These are phyloP conservation scores for Elaphurus davidianus DNA, from an alignment of 2,113 vertebrate genomes.

Conservation along the genomic window DNA sequence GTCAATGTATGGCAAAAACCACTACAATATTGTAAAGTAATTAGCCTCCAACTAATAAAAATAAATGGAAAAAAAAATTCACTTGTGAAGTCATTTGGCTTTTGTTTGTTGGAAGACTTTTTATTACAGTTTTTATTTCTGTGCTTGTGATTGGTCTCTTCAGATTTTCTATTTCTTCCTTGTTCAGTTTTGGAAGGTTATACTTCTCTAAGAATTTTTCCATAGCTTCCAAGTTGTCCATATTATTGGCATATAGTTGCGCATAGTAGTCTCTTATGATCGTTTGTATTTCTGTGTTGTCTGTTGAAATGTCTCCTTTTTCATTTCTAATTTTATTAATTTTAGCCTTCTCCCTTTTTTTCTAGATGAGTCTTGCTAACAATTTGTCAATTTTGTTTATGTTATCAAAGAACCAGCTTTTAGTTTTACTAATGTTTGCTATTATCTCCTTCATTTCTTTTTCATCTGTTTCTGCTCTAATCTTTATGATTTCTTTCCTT, in stretches of 20 bases:
- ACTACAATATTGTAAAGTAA: no score
- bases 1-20: no score
- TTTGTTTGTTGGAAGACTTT: not conserved
- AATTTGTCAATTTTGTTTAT: not conserved
- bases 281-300: fast-evolving
- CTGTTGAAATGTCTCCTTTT: not conserved
- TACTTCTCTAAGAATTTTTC: not conserved
- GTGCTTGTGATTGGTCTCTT: not conserved
- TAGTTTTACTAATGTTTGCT: not conserved
- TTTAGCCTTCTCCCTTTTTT: not conserved
- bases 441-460: not conserved
- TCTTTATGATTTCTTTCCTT: not conserved
- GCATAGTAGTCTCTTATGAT: not conserved
- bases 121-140: not conserved
- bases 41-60: no score
- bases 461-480: not conserved
- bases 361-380: not conserved
- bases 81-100: not conserved
- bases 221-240: no score
- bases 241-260: not conserved
- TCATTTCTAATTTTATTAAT: not conserved
- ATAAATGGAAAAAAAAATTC: no score
- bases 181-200: not conserved
- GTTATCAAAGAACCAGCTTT: not conserved
- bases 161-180: not conserved